A percentile compares a stretch with the other conserved stretches of the same genome.
These are phyloP conservation scores for Morus bassanus DNA, from an alignment of 2,797 vertebrate genomes.

Conservation along the genomic window DNA sequence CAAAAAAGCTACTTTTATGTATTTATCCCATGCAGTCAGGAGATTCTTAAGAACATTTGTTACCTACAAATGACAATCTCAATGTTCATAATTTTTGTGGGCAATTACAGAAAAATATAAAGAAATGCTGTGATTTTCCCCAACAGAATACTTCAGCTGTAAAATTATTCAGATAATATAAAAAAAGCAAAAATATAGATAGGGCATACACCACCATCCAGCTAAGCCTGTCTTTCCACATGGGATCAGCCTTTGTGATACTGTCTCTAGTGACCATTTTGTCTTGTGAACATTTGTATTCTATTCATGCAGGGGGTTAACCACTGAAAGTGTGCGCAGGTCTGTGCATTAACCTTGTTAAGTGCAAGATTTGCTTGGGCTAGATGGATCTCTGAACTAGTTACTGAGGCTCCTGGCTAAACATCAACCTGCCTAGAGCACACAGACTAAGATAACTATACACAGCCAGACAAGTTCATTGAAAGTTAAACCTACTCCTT, in stretches of 20 bases:
- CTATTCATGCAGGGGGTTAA: not conserved
- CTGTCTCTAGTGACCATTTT: not conserved
- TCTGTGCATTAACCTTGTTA: not conserved
- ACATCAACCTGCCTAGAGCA: not conserved
- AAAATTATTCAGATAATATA: not conserved
- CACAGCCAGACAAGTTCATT: not conserved
- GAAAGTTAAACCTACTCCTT: not conserved
- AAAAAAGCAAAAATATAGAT: not conserved
- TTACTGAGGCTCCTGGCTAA: not conserved
- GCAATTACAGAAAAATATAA: not conserved
- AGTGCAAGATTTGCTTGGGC: not conserved
- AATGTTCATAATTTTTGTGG: not conserved
- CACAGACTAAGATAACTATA: not conserved
- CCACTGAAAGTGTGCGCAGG: not conserved
- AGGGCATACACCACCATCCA: not conserved
- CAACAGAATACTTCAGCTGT: not conserved
- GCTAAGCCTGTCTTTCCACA: not conserved
- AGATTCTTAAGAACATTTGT: not conserved
- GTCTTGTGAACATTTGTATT: not conserved
- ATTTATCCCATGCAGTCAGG: not conserved
- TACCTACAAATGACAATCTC: not conserved
- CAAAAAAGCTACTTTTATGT: not conserved
- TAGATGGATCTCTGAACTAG: not conserved
- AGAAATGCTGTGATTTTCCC: not conserved
- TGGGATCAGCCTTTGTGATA: not conserved